phyloP scores from a whole-genome alignment of 2,888 invertebrate genomes.

The Gisinianus flammeolus region DNA sequence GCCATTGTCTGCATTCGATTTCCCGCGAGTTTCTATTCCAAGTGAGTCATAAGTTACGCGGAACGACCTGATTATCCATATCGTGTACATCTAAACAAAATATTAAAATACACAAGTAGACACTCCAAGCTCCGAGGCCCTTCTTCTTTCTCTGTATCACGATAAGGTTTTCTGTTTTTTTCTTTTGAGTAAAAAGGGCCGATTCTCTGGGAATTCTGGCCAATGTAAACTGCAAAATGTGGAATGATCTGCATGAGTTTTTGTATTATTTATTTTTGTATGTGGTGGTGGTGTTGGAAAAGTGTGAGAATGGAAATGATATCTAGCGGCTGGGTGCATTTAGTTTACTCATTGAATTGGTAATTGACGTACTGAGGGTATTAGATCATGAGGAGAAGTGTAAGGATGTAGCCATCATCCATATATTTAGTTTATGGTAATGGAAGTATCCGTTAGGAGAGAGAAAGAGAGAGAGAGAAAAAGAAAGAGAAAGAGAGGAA shows the following conservation, averaged over 20 bases:
- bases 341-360: slow-evolving; percentile 37
- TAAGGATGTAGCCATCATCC: slow-evolving; percentile 18
- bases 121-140: background rate
- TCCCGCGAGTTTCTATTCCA: no score
- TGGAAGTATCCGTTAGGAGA: background rate
- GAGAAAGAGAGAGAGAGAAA: background rate
- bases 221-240: no score
- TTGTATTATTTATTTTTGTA: no score
- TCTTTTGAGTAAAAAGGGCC: no score
- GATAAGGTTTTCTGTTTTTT: no score
- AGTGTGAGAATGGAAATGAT: background rate
- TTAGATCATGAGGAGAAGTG: slow-evolving; percentile 36
- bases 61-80: background rate
- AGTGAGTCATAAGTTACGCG: no score
- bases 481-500: background rate
- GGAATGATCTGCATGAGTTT: no score
- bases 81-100: background rate
- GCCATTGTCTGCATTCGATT: no score
- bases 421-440: slow-evolving; percentile 18
- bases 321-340: background rate
- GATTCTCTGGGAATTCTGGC: no score
- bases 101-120: background rate
- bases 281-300: background rate
- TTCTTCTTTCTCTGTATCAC: no score
- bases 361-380: slow-evolving; percentile 34